Base-by-base conservation (phyloP, 2,797 vertebrate genomes). In the Pelodytes ibericus region DNA sequence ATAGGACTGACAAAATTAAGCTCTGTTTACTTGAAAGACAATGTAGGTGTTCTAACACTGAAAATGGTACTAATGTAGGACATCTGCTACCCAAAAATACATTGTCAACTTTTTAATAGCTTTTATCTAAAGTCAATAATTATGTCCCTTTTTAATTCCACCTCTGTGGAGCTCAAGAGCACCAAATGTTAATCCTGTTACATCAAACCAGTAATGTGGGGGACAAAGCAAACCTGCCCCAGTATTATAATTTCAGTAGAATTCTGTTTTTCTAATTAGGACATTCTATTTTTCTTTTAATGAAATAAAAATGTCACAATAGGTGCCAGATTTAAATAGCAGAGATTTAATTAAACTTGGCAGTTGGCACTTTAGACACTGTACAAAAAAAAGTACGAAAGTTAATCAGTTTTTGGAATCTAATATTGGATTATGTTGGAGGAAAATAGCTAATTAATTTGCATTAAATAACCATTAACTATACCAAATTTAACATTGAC, bases 361-460 rank as follows among this genome's bases (percentile, higher is more conserved):
- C 76, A 73, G 76, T 39, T 69, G 3, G 62, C 60, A 72, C 62
- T 79, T 79, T 79, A 79, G 56, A 73, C 58, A 73, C 20, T 62
- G 70, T 53, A 73, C 68, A 72, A 72, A 75, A n/a, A 71, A 72
- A 60, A 67, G 58, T 56, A 63, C 15, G 30, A 79, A 73, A 73
- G 63, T 72, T 79, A 79, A 79, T 79, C 76, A 79, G 70, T 79
- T 79, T 79, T 72, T 79, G 64, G 76, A 79, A 73, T 79, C 68
- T 79, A 73, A 79, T 73, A 79, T 69, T 69, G 76, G 63, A 79
- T 79, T 73, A 79, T 73, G 76, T 73, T 73, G 33, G 62, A 73
- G 64, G 70, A 79, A 79, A 68, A 79, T 79, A 73, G 76, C 71
- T 79, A 79, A 79, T 79, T 79, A 79, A 79, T 79, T 79, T 79